Evolutionary conservation across 1,140 invertebrate genomes (phyloP), one percentile per base, ranked within the genome.

Genomic region (Papilio helenus): DNA sequence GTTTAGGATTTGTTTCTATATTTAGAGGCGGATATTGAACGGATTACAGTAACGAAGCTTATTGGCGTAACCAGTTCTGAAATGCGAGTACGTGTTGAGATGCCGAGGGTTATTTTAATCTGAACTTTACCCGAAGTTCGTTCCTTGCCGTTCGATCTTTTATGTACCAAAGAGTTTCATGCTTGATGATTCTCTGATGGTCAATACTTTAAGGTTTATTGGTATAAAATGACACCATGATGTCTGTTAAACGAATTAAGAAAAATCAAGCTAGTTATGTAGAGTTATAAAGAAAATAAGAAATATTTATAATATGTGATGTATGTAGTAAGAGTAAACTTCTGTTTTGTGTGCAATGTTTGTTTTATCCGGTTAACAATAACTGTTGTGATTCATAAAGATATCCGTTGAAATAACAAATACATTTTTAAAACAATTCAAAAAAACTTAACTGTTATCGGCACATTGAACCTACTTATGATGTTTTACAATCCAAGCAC

Each of bases 81-180:
- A 61, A 61, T 23, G 12, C 9, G 23, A 29, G 58, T 61, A 61
- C 23, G 29, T 44, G 34, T 80, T 23, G 68, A 23, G 77, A 39
- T 76, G 79, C 71, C 42, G 23, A 12, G 81, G 82, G 80, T 81
- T 86, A 86, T 86, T 86, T 86, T 86, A 72, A 80, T 72, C 39
- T 85, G 85, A 86, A 86, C 85, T 86, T 84, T 86, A 84, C 79
- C 73, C 83, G 77, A 79, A 61, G 73, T 81, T 51, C 79, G 72
- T 79, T 71, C 9, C 20, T 14, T 61, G 58, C 14, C 58, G 58
- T 61, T 61, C 10, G 58, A 61, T 26, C 23, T 26, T 29, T 58
- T 16, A 10, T 26, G 20, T 26, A 61, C 3, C 3, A 61, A 61
- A 61, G 9, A n/a, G 12, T 23, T 20, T 18, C 10, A 61, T n/a